phyloP scores from a whole-genome alignment of 1,140 invertebrate genomes.

The Pseudomyrmex cubaensis region DNA sequence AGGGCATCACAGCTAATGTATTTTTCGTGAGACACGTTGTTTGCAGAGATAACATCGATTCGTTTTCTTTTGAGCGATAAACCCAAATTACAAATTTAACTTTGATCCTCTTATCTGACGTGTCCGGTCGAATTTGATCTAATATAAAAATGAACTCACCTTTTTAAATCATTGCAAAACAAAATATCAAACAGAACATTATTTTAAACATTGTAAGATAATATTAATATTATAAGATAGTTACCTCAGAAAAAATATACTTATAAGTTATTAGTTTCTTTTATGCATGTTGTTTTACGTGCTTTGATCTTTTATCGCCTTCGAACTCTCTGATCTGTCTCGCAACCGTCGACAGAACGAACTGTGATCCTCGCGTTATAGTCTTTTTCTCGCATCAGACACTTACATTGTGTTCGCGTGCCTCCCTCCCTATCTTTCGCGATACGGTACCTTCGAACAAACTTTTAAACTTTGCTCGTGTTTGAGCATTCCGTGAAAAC shows the following conservation, averaged over 20 bases:
- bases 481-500: neutral
- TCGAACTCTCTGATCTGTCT: too few relatives aligned
- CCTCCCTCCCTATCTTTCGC: too few relatives aligned
- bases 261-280: neutral
- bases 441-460: too few relatives aligned
- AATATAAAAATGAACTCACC: neutral
- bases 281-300: too few relatives aligned
- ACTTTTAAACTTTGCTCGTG: too few relatives aligned
- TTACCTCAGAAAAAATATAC: neutral
- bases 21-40: neutral
- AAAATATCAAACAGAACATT: too few relatives aligned
- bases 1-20: constrained; percentile 17
- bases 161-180: too few relatives aligned
- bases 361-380: too few relatives aligned
- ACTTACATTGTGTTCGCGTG: too few relatives aligned
- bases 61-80: neutral
- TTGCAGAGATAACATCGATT: neutral
- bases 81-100: neutral
- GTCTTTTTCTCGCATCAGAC: too few relatives aligned
- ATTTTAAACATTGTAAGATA: too few relatives aligned
- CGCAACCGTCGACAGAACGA: too few relatives aligned
- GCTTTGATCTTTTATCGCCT: neutral
- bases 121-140: neutral
- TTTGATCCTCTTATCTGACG: neutral
- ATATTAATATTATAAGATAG: neutral